These are phyloP conservation scores for Pituophis catenifer DNA, from an alignment of 2,113 vertebrate species.

Conservation along the genomic window DNA sequence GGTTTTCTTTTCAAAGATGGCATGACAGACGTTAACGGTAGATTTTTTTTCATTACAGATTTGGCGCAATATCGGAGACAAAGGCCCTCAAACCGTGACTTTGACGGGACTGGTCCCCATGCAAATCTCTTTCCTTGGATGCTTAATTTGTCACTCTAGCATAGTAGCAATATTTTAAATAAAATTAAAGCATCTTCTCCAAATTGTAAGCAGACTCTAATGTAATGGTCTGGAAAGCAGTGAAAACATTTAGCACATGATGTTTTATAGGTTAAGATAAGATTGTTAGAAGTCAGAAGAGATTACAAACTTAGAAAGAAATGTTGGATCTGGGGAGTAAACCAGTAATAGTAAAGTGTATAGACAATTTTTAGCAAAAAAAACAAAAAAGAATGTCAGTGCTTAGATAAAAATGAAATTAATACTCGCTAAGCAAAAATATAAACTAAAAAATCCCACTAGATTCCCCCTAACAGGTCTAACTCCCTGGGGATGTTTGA, in stretches of 20 bases:
- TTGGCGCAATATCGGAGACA: not conserved
- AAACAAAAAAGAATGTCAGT: not conserved
- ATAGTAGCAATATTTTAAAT: not conserved
- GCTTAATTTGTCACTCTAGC: not conserved
- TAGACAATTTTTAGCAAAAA: not conserved
- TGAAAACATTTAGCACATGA: not conserved
- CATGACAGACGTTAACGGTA: not conserved
- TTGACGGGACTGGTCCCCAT: accelerated
- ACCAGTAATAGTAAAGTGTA: not conserved
- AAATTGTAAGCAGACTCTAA: not conserved
- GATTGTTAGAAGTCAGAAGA: not conserved
- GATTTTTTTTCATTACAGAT: not conserved
- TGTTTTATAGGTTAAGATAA: not conserved
- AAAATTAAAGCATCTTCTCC: not conserved
- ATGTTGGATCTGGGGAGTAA: not conserved
- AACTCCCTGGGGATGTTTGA: not conserved
- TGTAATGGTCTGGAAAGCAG: not conserved
- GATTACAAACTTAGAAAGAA: not conserved
- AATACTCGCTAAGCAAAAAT: not conserved
- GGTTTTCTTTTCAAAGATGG: not conserved
- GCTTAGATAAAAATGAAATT: not conserved
- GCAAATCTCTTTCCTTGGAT: not conserved
- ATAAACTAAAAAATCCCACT: not conserved
- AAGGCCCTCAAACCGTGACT: not conserved
- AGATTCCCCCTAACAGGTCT: not conserved